Conservation (phyloP, 2,113 vertebrate species). For the Sebastes schlegelii region DNA sequence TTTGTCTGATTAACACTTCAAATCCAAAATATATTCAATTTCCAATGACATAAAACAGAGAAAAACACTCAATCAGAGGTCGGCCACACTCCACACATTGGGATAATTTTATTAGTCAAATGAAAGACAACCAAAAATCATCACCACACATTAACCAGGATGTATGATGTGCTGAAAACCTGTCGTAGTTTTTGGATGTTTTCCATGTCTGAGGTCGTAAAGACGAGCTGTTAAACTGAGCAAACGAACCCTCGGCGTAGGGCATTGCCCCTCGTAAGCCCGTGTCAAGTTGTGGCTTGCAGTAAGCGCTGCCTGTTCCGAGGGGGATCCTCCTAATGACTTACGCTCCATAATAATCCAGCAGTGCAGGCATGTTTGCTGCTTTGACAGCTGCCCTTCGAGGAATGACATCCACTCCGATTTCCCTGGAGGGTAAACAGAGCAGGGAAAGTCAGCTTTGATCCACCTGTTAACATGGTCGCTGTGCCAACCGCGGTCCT, state of each 20-base stretch:
- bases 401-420: constrained; percentile 58
- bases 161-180: not conserved
- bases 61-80: not conserved
- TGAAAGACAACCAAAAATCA: not conserved
- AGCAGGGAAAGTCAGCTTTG: constrained; percentile 24
- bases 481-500: not conserved
- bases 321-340: constrained; percentile 50
- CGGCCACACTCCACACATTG: not conserved
- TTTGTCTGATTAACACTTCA: not conserved
- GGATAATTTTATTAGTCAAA: not conserved
- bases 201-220: constrained; percentile 1
- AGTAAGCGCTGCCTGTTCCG: constrained; percentile 6
- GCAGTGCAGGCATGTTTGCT: constrained; percentile 24
- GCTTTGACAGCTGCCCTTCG: constrained; percentile 52
- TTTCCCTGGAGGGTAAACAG: constrained; percentile 40
- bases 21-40: not conserved
- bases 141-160: not conserved
- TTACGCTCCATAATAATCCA: constrained; percentile 38
- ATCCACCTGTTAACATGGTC: constrained; percentile 49
- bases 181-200: not conserved
- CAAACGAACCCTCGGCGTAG: not conserved
- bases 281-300: constrained; percentile 33
- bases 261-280: constrained; percentile 18
- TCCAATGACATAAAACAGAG: not conserved
- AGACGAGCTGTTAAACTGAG: constrained; percentile 14